These are phyloP conservation scores for Synergus japonicus DNA, from an alignment of 2,888 invertebrate species.

Conservation along the genomic window DNA sequence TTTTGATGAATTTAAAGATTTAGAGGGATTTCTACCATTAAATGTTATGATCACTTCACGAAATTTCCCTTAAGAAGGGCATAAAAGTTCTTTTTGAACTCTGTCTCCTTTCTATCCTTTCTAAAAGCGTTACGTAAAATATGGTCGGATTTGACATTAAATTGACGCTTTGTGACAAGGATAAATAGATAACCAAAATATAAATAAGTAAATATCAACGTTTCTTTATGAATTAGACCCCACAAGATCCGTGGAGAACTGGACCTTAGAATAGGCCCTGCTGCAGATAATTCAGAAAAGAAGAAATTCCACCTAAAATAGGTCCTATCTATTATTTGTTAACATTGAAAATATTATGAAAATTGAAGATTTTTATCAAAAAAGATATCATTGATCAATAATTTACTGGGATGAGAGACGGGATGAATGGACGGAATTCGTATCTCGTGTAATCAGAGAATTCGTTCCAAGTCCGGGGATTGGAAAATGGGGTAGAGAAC, in stretches of 20 bases:
- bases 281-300: not conserved
- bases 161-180: too few relatives aligned
- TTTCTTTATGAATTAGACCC: not conserved
- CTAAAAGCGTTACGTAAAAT: too few relatives aligned
- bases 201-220: too few relatives aligned
- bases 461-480: conserved; percentile 46
- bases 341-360: conserved; percentile 49
- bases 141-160: too few relatives aligned
- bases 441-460: conserved; percentile 50
- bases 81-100: too few relatives aligned
- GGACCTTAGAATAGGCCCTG: not conserved
- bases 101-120: too few relatives aligned
- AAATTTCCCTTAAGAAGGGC: too few relatives aligned
- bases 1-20: too few relatives aligned
- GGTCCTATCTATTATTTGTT: not conserved
- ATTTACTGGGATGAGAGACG: conserved; percentile 17
- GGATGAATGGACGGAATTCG: conserved; percentile 14
- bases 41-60: too few relatives aligned
- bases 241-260: not conserved
- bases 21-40: too few relatives aligned
- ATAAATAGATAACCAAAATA: too few relatives aligned
- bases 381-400: conserved; percentile 12
- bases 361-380: conserved; percentile 30
- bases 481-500: conserved; percentile 42
- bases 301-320: conserved; percentile 1